Conservation (phyloP, 2,797 vertebrate species). For the Coluber constrictor region DNA sequence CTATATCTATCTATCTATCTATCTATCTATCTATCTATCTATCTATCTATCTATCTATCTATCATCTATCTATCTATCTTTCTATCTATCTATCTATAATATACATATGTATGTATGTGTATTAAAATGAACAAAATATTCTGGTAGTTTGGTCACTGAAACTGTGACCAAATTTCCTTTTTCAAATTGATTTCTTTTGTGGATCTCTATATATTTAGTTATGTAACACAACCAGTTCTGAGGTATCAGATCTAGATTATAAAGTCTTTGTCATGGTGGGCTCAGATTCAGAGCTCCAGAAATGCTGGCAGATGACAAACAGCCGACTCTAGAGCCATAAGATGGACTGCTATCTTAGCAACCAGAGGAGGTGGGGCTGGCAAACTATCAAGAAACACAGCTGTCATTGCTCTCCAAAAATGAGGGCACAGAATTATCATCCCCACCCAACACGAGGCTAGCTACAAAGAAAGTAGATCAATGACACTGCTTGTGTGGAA, state of each 20-base stretch:
- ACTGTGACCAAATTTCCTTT: not conserved
- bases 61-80: too few relatives aligned
- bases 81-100: too few relatives aligned
- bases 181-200: not conserved
- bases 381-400: not conserved
- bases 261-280: not conserved
- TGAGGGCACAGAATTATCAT: not conserved
- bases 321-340: not conserved
- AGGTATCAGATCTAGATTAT: not conserved
- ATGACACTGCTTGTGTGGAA: not conserved
- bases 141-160: not conserved
- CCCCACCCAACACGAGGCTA: not conserved
- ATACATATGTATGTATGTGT: not conserved
- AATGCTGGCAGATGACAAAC: not conserved
- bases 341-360: not conserved
- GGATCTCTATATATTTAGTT: not conserved
- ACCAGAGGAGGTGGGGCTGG: not conserved
- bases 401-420: not conserved
- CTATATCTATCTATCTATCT: too few relatives aligned
- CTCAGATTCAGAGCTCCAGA: not conserved
- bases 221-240: not conserved
- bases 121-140: not conserved
- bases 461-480: not conserved
- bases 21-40: too few relatives aligned
- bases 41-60: too few relatives aligned